Percentiles rank a stretch among this genome's conserved stretches.
phyloP scores from a whole-genome alignment of 1,140 invertebrate species.

The Melitaea cinxia region DNA sequence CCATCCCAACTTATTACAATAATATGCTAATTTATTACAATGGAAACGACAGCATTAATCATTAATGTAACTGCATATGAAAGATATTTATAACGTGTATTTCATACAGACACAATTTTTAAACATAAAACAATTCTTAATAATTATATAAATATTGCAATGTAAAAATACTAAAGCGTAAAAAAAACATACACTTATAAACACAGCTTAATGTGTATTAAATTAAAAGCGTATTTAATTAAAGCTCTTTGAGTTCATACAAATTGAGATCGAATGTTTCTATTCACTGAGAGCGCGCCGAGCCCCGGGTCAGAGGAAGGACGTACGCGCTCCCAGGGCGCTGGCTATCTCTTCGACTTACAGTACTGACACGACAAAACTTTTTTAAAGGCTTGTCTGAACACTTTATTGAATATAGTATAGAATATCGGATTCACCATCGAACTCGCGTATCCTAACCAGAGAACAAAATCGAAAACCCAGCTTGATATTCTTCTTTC shows the following conservation, averaged over 20 bases:
- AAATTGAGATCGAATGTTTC: constrained; percentile 71
- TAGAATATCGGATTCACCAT: constrained; percentile 98
- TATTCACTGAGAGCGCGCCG: constrained; percentile 73
- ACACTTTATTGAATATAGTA: constrained; percentile 97
- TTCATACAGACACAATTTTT: too few species aligned
- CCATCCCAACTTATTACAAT: constrained; percentile 9
- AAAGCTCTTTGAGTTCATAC: constrained; percentile 59
- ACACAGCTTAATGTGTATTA: neutral
- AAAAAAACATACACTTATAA: neutral
- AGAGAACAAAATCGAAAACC: constrained; percentile 93
- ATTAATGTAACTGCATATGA: neutral
- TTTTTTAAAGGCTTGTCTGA: constrained; percentile 94
- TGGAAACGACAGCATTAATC: constrained; percentile 7
- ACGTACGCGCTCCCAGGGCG: constrained; percentile 77
- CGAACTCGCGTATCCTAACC: constrained; percentile 96
- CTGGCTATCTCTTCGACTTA: constrained; percentile 82
- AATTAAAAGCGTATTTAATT: constrained; percentile 42
- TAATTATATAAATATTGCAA: neutral
- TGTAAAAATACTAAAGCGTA: neutral
- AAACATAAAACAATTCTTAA: too few species aligned
- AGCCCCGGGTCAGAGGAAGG: constrained; percentile 73
- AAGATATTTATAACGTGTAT: neutral
- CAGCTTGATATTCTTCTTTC: constrained; percentile 87
- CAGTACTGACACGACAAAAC: constrained; percentile 91
- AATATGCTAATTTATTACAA: constrained; percentile 9